Percentiles rank a stretch among this genome's conserved stretches.
phyloP scores from a whole-genome alignment of 2,797 vertebrate species.

The Phylloscopus collybita region DNA sequence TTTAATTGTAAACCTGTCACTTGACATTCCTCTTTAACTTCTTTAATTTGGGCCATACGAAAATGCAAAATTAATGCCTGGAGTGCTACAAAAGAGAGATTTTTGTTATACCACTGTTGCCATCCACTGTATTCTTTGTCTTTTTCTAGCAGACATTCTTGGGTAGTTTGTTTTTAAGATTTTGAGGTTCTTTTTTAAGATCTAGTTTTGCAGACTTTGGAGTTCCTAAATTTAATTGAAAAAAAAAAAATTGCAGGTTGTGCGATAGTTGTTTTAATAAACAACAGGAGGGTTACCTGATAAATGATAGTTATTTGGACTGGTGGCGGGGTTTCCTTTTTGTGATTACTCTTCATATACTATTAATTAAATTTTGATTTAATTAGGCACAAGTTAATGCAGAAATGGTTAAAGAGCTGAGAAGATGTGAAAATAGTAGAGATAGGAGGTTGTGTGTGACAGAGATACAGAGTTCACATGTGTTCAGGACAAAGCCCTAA shows the following conservation, averaged over 20 bases:
- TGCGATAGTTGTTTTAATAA: background rate
- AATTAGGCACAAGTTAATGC: background rate
- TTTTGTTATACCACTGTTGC: conserved; percentile 16
- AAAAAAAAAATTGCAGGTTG: background rate
- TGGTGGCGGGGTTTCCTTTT: background rate
- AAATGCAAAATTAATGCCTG: conserved; percentile 19
- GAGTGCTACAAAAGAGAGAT: background rate
- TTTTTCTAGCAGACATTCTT: background rate
- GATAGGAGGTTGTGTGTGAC: background rate
- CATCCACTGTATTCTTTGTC: background rate
- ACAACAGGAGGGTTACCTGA: background rate
- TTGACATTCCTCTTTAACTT: background rate
- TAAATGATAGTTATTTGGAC: background rate
- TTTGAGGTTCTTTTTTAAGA: background rate
- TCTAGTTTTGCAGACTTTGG: background rate
- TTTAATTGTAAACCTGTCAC: background rate
- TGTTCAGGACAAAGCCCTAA: background rate
- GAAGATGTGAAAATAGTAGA: background rate
- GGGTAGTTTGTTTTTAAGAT: background rate
- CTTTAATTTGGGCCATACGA: background rate
- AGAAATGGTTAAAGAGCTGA: background rate
- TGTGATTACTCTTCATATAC: background rate
- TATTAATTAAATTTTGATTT: background rate
- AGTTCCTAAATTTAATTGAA: background rate
- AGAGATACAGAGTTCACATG: background rate